Percentiles rank a stretch among this genome's conserved stretches.
phyloP scores from a whole-genome alignment of 2,797 vertebrate species.

The Holocentrus rufus region DNA sequence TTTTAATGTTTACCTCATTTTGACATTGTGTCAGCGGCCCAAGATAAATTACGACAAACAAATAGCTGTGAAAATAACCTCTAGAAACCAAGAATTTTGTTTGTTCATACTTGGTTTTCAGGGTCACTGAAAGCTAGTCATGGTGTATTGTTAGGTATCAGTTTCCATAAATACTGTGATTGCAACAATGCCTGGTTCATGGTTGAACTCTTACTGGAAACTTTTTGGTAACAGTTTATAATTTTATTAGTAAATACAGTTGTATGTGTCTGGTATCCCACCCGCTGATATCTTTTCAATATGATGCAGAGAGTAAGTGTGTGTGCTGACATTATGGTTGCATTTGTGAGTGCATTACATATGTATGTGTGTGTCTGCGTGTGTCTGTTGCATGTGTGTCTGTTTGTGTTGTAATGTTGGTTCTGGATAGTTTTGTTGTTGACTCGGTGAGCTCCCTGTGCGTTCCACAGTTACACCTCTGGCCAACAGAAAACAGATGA shows the following conservation, averaged over 20 bases:
- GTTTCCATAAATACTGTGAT: constrained; percentile 49
- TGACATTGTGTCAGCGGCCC: constrained; percentile 17
- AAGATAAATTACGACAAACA: constrained; percentile 45
- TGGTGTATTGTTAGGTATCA: constrained; percentile 28
- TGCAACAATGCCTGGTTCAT: constrained; percentile 39
- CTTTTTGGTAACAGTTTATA: constrained; percentile 41
- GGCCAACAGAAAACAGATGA: constrained; percentile 47
- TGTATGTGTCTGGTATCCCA: constrained; percentile 14
- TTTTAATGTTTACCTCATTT: constrained; percentile 47
- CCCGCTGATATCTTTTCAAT: constrained; percentile 7
- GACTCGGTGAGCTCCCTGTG: constrained; percentile 11
- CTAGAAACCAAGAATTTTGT: constrained; percentile 39
- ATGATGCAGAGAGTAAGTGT: constrained; percentile 3
- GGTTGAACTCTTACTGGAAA: constrained; percentile 14
- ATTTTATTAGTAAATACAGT: constrained; percentile 17
- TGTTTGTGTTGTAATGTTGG: constrained; percentile 35
- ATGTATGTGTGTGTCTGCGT: not conserved
- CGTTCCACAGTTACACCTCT: constrained; percentile 21
- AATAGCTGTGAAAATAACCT: constrained; percentile 48
- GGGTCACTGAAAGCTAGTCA: constrained; percentile 8
- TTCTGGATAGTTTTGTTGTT: constrained; percentile 43
- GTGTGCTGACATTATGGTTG: constrained; percentile 16
- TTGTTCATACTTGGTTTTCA: constrained; percentile 32
- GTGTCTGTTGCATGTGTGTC: not conserved
- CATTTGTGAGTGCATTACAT: constrained; percentile 29